Evolutionary conservation across 2,797 vertebrate species (phyloP).

Genomic region (Acestrorhynchus altus): DNA sequence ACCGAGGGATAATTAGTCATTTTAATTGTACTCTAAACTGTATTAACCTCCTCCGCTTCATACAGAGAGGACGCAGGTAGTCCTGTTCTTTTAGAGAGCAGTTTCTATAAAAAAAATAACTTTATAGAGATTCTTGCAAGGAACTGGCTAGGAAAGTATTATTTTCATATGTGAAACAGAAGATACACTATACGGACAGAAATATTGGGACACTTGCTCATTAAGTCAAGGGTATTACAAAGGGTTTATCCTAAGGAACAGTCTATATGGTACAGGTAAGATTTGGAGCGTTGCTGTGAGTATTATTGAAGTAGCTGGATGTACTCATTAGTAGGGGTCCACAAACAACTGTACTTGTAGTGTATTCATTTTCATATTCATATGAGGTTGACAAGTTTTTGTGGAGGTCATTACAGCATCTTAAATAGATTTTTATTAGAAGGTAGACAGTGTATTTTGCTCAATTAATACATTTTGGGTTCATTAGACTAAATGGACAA

Average conservation of each 20-base stretch:
- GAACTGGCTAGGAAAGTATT: neutral
- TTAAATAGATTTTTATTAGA: neutral
- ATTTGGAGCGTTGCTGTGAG: too few species aligned
- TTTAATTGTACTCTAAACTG: constrained; percentile 61
- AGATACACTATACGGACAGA: too few species aligned
- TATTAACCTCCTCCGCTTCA: constrained; percentile 61
- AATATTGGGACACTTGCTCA: too few species aligned
- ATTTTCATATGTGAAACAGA: neutral
- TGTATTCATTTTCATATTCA: too few species aligned
- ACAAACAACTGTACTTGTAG: too few species aligned
- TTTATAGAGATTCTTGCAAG: constrained; percentile 25
- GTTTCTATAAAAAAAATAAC: neutral
- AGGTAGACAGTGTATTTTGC: neutral
- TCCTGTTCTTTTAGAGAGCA: constrained; percentile 19
- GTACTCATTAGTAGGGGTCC: too few species aligned
- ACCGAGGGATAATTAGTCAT: constrained; percentile 65
- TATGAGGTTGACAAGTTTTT: too few species aligned
- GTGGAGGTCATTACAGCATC: neutral
- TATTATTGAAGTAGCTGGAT: too few species aligned
- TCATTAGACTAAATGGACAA: too few species aligned
- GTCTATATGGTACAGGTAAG: too few species aligned
- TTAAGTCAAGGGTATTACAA: too few species aligned
- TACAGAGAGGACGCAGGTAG: constrained; percentile 48
- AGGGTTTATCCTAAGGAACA: too few species aligned
- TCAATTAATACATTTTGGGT: neutral